Conservation (phyloP, 2,113 vertebrate genomes). For the Aplodontia rufa region DNA sequence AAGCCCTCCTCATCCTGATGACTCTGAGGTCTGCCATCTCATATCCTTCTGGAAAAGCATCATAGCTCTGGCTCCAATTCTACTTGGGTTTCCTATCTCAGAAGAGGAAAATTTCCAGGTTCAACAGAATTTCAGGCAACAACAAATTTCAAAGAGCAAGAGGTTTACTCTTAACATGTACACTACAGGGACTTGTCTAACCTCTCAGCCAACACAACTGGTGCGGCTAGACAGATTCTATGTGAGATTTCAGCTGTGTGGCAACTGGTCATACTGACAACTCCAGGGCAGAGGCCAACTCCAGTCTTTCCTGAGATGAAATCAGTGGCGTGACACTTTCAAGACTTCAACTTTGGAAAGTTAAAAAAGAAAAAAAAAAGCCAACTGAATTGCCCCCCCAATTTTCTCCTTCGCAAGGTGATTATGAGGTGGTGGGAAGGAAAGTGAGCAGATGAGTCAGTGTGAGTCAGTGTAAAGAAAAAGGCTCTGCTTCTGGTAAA, state of each 20-base stretch:
- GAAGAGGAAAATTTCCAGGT: slow-evolving; percentile 28
- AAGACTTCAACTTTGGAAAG: slow-evolving; percentile 46
- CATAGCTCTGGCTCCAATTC: background rate
- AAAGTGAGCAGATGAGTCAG: slow-evolving; percentile 72
- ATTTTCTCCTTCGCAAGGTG: slow-evolving; percentile 42
- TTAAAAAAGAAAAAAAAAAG: slow-evolving; percentile 4
- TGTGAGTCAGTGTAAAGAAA: slow-evolving; percentile 70
- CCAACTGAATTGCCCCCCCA: slow-evolving; percentile 40
- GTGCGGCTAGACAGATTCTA: slow-evolving; percentile 2
- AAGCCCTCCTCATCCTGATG: background rate
- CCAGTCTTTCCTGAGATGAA: background rate
- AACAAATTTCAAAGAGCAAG: background rate
- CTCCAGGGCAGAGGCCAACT: background rate
- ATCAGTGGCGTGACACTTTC: background rate
- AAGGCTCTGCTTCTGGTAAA: slow-evolving; percentile 74
- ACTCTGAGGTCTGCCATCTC: background rate
- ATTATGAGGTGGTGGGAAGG: slow-evolving; percentile 58
- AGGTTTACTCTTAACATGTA: background rate
- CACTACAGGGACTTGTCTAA: background rate
- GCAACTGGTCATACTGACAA: background rate
- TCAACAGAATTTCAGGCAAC: background rate
- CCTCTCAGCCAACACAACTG: background rate
- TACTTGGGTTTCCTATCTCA: background rate
- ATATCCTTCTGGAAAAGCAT: background rate
- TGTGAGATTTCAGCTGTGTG: background rate